Conservation (phyloP, 2,888 invertebrate genomes). For the Teleogryllus oceanicus region DNA sequence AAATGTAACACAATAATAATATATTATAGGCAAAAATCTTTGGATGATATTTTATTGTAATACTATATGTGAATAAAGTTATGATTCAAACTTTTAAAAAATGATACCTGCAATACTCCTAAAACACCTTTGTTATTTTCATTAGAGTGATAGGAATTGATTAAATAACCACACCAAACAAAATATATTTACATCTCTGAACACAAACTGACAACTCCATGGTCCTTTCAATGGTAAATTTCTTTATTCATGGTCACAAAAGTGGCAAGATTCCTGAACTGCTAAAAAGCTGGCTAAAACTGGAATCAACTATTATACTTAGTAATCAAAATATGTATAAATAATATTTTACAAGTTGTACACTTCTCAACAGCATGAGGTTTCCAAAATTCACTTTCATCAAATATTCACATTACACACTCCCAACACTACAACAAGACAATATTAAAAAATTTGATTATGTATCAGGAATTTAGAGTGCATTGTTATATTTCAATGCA, state of each 20-base stretch:
- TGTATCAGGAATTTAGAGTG: neutral
- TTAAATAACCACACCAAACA: conserved; percentile 18
- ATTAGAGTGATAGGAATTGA: neutral
- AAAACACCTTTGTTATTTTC: conserved; percentile 18
- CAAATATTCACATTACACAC: neutral
- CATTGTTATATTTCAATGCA: neutral
- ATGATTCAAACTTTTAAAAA: conserved; percentile 11
- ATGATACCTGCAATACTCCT: conserved; percentile 18
- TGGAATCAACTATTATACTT: conserved; percentile 18
- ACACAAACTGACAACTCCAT: conserved; percentile 18
- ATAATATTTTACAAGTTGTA: conserved; percentile 18
- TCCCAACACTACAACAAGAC: neutral
- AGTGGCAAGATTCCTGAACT: conserved; percentile 10
- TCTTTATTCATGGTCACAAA: conserved; percentile 6
- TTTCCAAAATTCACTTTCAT: neutral
- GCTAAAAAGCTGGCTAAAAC: conserved; percentile 7
- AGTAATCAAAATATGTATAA: conserved; percentile 18
- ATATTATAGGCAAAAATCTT: conserved; percentile 11
- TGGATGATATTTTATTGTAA: conserved; percentile 18
- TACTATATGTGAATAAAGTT: conserved; percentile 11
- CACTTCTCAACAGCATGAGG: conserved; percentile 4
- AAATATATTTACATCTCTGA: conserved; percentile 18
- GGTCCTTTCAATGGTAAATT: conserved; percentile 18
- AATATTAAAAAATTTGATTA: neutral
- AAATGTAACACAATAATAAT: neutral